Evolutionary conservation across 2,113 vertebrate species (phyloP), one percentile per base, ranked within the genome.

Genomic region (Falcunculus frontatus): DNA sequence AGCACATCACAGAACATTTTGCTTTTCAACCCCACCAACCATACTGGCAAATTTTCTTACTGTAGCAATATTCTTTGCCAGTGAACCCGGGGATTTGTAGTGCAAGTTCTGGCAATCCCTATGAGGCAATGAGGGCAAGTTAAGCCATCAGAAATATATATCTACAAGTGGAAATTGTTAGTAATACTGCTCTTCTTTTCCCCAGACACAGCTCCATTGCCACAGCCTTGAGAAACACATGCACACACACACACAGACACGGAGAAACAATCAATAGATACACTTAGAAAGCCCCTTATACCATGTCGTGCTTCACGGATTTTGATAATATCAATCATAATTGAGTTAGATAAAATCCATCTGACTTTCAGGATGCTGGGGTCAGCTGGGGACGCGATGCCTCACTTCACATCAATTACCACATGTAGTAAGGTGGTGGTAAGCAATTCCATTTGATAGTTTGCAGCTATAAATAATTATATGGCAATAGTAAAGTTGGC

Each of bases 271-370:
- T 98, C 98, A 98, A 98, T 98, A 96, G 94, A 70, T 90, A 97
- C 97, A 98, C 98, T 98, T 98, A 87, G 98, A 98, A 98, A 96
- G 97, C 97, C 98, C 97, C 97, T 97, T 98, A 97, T 95, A 97
- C 96, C 97, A 41, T 92, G 97, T 95, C 67, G 90, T 97, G 96
- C 96, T 92, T 83, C 89, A 98, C 86, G 53, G 99, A 98, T 99
- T 99, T 98, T 99, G 98, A 99, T 99, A 97, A 98, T 99, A 99
- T 99, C 98, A 99, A 99, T 99, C 99, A 99, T 99, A 99, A 99
- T 98, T 98, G 98, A 98, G 98, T 99, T 98, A 98, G 98, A 98
- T 98, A 98, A 98, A 98, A 99, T 99, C 98, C 97, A 98, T 99
- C 98, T 98, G 98, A 98, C 98, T 99, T 98, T 95, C 97, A 97